Base-by-base conservation (phyloP, 1,140 invertebrate genomes). In the Triops cancriformis region DNA sequence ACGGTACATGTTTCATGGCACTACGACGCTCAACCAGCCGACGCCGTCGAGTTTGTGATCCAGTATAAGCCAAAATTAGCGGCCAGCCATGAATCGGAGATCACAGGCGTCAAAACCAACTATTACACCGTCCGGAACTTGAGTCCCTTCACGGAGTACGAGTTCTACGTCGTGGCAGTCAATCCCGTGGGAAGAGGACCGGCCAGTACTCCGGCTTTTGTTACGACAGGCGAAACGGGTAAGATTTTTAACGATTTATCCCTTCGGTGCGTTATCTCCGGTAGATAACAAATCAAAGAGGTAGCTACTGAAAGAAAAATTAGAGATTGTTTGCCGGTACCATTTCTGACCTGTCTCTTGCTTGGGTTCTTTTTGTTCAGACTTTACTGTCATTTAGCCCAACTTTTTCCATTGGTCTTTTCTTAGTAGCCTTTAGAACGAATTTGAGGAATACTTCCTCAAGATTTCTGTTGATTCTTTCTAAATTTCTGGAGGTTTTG, bases 221-320 rank as follows among this genome's bases (percentile, higher is more conserved):
- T 97, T 81, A 97, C 95, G 77, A 99, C 96, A 73, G 95, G 95
- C 83, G 95, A 98, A 90, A 93, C 95, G 89, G 95, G 96, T 97
- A 90, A 90, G 89, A 89, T 84, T 81, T 72, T 23, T 9, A 72
- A 72, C 2, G 26, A 72, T n/a, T n/a, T n/a, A n/a, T n/a, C n/a
- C n/a, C 26, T 6, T 23, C 26, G 9, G 9, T 72, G 9, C 9
- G 6, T 72, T 72, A 72, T 37, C 2, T 37, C 26, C 9, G 72
- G 2, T 27, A 9, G n/a, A n/a, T 9, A 2, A 72, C 26, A 23
- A 2, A 9, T 23, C n/a, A 2, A 23, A 27, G n/a, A n/a, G n/a
- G 2, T 72, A 23, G 72, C 6, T 3, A 23, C n/a, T 9, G 72
- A 27, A 72, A 72, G n/a, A 72, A 23, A 23, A 6, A 72, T 23